phyloP scores from a whole-genome alignment of 2,797 vertebrate genomes.

The Leptoclinus maculatus region DNA sequence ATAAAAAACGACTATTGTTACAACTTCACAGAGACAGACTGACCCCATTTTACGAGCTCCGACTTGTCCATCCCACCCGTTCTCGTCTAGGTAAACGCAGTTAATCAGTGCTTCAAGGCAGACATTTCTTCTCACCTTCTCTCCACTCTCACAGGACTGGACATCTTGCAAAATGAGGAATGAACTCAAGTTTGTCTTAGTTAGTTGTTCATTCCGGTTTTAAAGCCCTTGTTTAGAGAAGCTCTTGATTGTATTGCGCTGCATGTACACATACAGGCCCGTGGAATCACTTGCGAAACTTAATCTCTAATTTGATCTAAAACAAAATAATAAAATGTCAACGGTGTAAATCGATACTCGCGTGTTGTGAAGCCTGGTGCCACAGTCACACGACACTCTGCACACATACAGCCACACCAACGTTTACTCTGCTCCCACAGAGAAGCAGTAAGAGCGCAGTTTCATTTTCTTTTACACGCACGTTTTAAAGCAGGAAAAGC shows the following conservation, averaged over 20 bases:
- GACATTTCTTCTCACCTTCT: constrained; percentile 21
- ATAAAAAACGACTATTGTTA: constrained; percentile 64
- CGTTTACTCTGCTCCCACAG: constrained; percentile 45
- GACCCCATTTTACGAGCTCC: constrained; percentile 62
- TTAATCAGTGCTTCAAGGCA: constrained; percentile 53
- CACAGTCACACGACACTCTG: constrained; percentile 42
- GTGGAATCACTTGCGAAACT: constrained; percentile 20
- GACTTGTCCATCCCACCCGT: constrained; percentile 51
- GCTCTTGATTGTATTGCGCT: constrained; percentile 14
- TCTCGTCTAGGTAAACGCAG: constrained; percentile 53
- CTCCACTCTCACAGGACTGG: constrained; percentile 29
- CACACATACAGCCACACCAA: constrained; percentile 49
- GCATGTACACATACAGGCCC: constrained; percentile 21
- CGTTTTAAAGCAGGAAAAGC: constrained; percentile 36
- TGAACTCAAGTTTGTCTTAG: constrained; percentile 63
- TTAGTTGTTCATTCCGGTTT: constrained; percentile 46
- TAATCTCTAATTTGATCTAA: constrained; percentile 37
- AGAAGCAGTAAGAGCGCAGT: constrained; percentile 48
- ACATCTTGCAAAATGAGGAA: constrained; percentile 49
- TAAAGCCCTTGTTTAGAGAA: constrained; percentile 66
- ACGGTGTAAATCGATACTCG: constrained; percentile 52
- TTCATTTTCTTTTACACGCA: constrained; percentile 31
- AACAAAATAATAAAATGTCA: constrained; percentile 4
- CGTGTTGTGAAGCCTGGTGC: constrained; percentile 44
- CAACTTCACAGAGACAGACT: constrained; percentile 61